Conservation (phyloP, 2,113 vertebrate species). For the Arenaria interpres region DNA sequence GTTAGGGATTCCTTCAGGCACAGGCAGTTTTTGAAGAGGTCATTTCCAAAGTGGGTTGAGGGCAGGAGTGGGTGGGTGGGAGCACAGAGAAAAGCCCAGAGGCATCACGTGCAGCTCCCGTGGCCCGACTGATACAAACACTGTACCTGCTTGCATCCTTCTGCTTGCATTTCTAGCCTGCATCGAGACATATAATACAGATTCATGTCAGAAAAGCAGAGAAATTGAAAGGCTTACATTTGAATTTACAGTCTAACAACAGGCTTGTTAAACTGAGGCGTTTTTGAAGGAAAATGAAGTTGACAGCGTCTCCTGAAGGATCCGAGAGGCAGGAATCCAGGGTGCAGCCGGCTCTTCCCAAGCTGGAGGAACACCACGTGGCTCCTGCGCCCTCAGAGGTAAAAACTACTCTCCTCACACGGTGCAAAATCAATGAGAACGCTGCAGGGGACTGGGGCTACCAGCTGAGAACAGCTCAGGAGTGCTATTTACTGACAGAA, state of each 20-base stretch:
- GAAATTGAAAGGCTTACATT: neutral
- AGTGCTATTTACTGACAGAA: neutral
- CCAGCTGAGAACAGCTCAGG: neutral
- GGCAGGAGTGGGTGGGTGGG: neutral
- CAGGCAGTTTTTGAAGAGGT: neutral
- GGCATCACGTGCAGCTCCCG: neutral
- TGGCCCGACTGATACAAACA: neutral
- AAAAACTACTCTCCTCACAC: neutral
- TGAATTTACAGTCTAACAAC: neutral
- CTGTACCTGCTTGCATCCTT: neutral
- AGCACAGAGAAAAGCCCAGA: neutral
- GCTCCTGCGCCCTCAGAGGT: neutral
- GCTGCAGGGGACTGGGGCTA: neutral
- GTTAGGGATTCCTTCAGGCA: neutral
- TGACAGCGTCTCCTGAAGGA: neutral
- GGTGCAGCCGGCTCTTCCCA: neutral
- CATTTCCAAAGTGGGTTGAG: neutral
- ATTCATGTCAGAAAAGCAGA: neutral
- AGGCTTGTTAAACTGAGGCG: neutral
- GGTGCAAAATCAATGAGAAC: neutral
- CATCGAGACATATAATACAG: neutral
- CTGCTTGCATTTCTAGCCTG: neutral
- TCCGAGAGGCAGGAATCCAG: neutral
- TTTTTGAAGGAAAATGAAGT: neutral
- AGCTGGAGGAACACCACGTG: neutral